Evolutionary conservation across 2,888 invertebrate species (phyloP), one percentile per base, ranked within the genome.

Genomic region (Drymonia ruficornis): DNA sequence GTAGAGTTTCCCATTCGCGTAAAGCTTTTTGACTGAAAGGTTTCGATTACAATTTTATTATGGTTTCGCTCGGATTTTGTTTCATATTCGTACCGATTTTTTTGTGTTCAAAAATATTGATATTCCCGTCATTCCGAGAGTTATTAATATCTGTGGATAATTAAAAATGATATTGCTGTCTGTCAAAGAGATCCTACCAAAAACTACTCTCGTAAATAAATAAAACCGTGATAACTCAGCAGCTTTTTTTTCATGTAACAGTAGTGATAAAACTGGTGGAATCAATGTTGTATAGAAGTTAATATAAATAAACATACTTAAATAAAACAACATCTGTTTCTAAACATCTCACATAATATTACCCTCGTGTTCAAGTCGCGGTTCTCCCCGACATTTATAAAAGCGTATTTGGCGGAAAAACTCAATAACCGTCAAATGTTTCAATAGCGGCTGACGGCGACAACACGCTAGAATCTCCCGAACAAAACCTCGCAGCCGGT

Each of bases 361-460:
- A 42, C 23, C 50, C 50, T 52, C 31, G 11, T 53, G 38, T 47
- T 49, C 16, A 18, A 43, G 40, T 53, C 47, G 16, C 38, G 55
- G 56, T 53, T 51, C n/a, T 12, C 19, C 49, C 29, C 13, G 50
- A 59, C 49, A 59, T 60, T 68, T 59, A 61, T 61, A 58, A 61
- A 65, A 51, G 53, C 50, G 34, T 61, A 51, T 60, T 53, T 31
- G 36, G 38, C 49, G 45, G 44, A 61, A 63, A 65, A 63, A 63
- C 58, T 69, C 65, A 75, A 75, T 71, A 74, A 67, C 64, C 56
- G 65, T 70, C 65, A 68, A 71, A 72, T 65, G 63, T 68, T 65
- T 70, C 70, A 73, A 76, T 74, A 61, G 49, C 68, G n/a, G 34
- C 54, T 59, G 58, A 62, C 59, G 56, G 53, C 53, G 65, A 69